Conservation (phyloP, 1,140 invertebrate genomes). For the Drosophila pruinosa region DNA sequence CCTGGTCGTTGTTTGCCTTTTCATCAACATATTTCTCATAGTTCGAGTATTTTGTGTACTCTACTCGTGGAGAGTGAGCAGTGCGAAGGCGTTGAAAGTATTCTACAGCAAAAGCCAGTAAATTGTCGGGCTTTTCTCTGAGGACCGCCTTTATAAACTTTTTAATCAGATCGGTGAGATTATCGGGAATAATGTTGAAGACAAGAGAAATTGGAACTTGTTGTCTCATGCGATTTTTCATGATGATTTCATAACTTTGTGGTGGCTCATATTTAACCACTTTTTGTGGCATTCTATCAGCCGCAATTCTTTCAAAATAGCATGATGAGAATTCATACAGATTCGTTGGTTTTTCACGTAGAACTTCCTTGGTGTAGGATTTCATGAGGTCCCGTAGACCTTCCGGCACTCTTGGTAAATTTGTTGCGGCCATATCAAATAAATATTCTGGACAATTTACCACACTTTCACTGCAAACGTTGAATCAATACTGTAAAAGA, state of each 20-base stretch:
- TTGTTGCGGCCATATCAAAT: slow-evolving; percentile 50
- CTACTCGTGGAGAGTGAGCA: slow-evolving; percentile 60
- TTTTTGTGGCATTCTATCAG: slow-evolving; percentile 65
- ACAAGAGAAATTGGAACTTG: slow-evolving; percentile 71
- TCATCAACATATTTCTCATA: slow-evolving; percentile 62
- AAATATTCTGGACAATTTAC: neutral
- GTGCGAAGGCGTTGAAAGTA: slow-evolving; percentile 83
- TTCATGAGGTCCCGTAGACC: slow-evolving; percentile 84
- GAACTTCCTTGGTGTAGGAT: slow-evolving; percentile 83
- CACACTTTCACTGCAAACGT: slow-evolving; percentile 42
- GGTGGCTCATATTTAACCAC: slow-evolving; percentile 50
- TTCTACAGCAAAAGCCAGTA: slow-evolving; percentile 83
- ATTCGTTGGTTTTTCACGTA: slow-evolving; percentile 84
- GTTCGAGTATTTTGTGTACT: slow-evolving; percentile 39
- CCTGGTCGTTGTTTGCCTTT: slow-evolving; percentile 12
- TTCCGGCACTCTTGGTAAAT: slow-evolving; percentile 83
- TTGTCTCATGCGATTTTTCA: slow-evolving; percentile 56
- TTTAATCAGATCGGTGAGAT: slow-evolving; percentile 84
- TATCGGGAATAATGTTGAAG: slow-evolving; percentile 83
- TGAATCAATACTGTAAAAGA: slow-evolving; percentile 65
- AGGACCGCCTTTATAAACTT: slow-evolving; percentile 84
- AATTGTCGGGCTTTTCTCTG: slow-evolving; percentile 83
- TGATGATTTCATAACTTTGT: slow-evolving; percentile 62
- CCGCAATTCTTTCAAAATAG: slow-evolving; percentile 83
- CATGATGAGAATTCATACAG: slow-evolving; percentile 84